phyloP scores from a whole-genome alignment of 2,113 vertebrate species.

The Bos javanicus region DNA sequence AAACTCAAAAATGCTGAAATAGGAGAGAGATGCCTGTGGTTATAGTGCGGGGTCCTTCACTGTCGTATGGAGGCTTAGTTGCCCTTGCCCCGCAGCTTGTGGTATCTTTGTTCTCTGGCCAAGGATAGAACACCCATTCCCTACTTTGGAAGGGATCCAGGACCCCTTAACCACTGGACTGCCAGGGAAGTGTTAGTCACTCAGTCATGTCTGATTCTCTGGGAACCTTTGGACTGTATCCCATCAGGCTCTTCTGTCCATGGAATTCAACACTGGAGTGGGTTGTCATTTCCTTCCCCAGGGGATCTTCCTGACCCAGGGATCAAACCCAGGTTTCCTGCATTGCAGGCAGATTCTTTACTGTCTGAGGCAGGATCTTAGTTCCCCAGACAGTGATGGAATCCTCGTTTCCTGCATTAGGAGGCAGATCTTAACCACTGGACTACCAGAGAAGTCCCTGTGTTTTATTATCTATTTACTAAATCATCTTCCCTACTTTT shows the following conservation, averaged over 20 bases:
- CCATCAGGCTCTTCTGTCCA: neutral
- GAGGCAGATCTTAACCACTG: neutral
- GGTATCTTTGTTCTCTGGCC: neutral
- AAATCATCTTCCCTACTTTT: neutral
- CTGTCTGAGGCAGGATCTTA: neutral
- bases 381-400: neutral
- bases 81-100: neutral
- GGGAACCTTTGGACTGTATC: neutral
- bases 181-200: neutral
- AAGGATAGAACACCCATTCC: neutral
- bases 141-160: neutral
- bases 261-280: neutral
- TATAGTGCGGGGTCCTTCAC: neutral
- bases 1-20: neutral
- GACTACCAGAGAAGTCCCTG: neutral
- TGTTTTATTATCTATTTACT: neutral
- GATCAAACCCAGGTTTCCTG: neutral
- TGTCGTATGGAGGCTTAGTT: neutral
- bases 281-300: neutral
- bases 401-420: neutral
- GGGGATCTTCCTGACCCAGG: neutral
- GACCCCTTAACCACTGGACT: neutral
- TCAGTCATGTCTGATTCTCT: neutral
- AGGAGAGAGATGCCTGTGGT: neutral
- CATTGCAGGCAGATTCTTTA: neutral